A percentile compares a stretch with the other conserved stretches of the same genome.
phyloP scores from a whole-genome alignment of 2,113 vertebrate genomes.

The Passer montanus region DNA sequence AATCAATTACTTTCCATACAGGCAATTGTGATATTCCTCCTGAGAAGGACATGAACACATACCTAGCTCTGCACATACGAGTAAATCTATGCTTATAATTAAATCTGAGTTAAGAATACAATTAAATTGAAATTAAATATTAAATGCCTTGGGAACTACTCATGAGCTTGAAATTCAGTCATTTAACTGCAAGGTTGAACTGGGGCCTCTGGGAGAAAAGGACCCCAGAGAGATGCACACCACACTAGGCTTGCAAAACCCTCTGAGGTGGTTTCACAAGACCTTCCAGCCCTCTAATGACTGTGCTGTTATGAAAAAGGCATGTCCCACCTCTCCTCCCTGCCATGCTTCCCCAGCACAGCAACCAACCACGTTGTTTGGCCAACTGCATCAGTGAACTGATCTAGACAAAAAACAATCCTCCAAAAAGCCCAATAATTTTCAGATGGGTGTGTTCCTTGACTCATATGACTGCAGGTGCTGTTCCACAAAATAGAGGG shows the following conservation, averaged over 20 bases:
- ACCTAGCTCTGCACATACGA: background rate
- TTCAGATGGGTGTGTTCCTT: background rate
- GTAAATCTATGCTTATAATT: conserved; percentile 14
- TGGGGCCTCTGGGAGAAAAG: background rate
- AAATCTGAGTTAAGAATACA: conserved; percentile 10
- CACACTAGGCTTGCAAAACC: background rate
- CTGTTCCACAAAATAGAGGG: accelerated
- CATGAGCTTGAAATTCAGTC: background rate
- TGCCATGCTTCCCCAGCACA: background rate
- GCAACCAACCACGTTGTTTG: background rate
- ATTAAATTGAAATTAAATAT: conserved; percentile 36
- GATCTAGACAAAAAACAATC: background rate
- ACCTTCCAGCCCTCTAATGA: background rate
- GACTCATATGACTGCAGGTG: background rate
- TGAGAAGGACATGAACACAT: background rate
- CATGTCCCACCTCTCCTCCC: background rate
- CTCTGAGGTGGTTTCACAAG: background rate
- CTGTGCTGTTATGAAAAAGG: background rate
- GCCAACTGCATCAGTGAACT: background rate
- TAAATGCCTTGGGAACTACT: background rate
- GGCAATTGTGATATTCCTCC: background rate
- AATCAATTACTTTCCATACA: conserved; percentile 9
- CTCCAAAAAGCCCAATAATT: background rate
- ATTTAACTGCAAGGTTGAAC: background rate
- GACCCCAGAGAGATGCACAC: background rate